Percentiles rank a stretch among this genome's conserved stretches.
These are phyloP conservation scores for Blomia tropicalis DNA, from an alignment of 2,888 invertebrate genomes.

Conservation along the genomic window DNA sequence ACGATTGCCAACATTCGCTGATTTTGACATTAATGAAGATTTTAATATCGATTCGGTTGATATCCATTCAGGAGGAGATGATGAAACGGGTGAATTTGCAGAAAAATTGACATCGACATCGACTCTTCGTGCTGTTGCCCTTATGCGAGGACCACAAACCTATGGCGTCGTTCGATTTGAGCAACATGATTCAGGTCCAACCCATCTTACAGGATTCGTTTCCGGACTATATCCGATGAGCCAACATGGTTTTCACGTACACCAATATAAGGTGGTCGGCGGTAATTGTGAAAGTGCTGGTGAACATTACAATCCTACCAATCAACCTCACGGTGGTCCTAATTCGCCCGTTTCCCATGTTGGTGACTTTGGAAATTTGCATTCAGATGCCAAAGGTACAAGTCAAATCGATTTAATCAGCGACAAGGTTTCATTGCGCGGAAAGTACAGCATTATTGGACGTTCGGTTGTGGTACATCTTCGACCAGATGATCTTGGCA, in stretches of 20 bases:
- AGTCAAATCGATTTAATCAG: background rate
- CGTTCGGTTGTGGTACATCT: slow-evolving; percentile 23
- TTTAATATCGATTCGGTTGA: background rate
- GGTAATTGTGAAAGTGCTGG: slow-evolving; percentile 23
- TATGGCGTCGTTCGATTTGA: slow-evolving; percentile 17
- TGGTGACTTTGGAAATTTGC: slow-evolving; percentile 23
- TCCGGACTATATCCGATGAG: slow-evolving; percentile 6
- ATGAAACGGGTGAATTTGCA: no score
- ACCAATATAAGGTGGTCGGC: slow-evolving; percentile 7
- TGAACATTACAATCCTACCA: slow-evolving; percentile 22
- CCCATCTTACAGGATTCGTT: slow-evolving; percentile 12
- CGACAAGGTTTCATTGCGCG: slow-evolving; percentile 12
- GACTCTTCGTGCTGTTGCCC: background rate
- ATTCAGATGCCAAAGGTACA: slow-evolving; percentile 12
- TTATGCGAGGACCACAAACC: background rate
- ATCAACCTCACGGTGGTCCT: slow-evolving; percentile 15
- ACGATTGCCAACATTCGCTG: background rate
- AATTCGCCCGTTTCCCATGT: slow-evolving; percentile 9
- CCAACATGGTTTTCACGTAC: slow-evolving; percentile 24
- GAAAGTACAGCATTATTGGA: slow-evolving; percentile 19
- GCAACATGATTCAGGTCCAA: slow-evolving; percentile 12
- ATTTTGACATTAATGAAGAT: background rate
- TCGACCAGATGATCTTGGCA: slow-evolving; percentile 21
- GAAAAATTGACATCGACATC: no score
- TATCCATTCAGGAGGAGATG: background rate